Base-by-base conservation (phyloP, 2,888 invertebrate species). In the Hirtodrosophila duncani region DNA sequence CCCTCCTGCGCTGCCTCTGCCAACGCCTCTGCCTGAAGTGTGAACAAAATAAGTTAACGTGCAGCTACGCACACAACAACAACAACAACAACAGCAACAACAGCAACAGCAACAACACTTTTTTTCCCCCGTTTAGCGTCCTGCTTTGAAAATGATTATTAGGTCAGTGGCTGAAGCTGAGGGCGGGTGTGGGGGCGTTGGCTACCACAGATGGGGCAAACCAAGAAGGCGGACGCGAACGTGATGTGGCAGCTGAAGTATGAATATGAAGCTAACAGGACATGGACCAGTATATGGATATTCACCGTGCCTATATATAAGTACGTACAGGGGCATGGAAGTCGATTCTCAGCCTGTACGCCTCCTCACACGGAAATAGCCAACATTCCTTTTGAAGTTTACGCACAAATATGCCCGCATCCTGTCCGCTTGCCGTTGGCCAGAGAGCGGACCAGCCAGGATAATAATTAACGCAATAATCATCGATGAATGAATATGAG, bases 381-480 rank as follows among this genome's bases (percentile, higher is more conserved):
- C 63, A 51, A 44, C 60, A 81, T 81, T 82, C 80, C 80, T 72
- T 81, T 81, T 81, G 81, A 81, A 82, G 79, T 81, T 81, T 72
- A 78, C 81, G 75, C 81, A 78, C 74, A 77, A 78, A 67, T 69
- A 65, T 77, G 69, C 64, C 57, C 50, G 37, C 18, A 17, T 26
- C 27, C 34, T 20, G 16, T 8, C 5, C 23, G 23, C 14, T 17
- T 24, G 10, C 37, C 13, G 17, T 10, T 24, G 31, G 18, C 48
- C 38, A 26, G n/a, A 10, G 24, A 51, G 39, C 50, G 44, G 43
- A 46, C 33, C 50, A 41, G 46, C 34, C 60, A 60, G 68, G 66
- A 62, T 69, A 65, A 80, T 81, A 82, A 81, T 82, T 81, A 81
- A 81, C 82, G 82, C 80, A 82, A 75, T 81, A 81, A 81, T 81